These are phyloP conservation scores for Balanococcus diminutus DNA, from an alignment of 2,888 invertebrate genomes.

Conservation along the genomic window DNA sequence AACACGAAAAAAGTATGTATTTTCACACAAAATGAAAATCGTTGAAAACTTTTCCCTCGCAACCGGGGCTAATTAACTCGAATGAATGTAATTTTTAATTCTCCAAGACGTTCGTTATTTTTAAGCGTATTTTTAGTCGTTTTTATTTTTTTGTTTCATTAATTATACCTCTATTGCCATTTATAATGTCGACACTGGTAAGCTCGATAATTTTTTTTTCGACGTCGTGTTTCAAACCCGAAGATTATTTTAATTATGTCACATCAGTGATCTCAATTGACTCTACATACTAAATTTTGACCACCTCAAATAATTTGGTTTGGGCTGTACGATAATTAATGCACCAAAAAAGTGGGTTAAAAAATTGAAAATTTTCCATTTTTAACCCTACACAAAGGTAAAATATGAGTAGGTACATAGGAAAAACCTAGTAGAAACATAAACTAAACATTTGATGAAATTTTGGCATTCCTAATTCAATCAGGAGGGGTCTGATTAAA, in stretches of 20 bases:
- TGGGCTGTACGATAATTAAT: too few relatives aligned
- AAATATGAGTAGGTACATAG: too few relatives aligned
- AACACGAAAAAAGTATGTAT: slow-evolving; percentile 3
- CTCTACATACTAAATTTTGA: too few relatives aligned
- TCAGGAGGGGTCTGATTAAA: too few relatives aligned
- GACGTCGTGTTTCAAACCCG: background rate
- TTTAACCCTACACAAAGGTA: too few relatives aligned
- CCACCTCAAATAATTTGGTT: too few relatives aligned
- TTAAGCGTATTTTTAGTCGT: background rate
- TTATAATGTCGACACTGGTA: background rate
- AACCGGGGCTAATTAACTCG: background rate
- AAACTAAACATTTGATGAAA: too few relatives aligned
- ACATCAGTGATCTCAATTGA: too few relatives aligned
- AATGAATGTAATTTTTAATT: slow-evolving; percentile 26
- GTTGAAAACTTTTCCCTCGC: background rate
- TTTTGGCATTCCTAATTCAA: too few relatives aligned
- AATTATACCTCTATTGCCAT: background rate
- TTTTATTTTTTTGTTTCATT: background rate
- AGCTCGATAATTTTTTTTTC: background rate
- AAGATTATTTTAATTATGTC: background rate
- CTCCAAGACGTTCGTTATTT: slow-evolving; percentile 14
- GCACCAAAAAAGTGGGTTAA: too few relatives aligned
- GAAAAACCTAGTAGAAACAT: too few relatives aligned
- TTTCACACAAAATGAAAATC: slow-evolving; percentile 6
- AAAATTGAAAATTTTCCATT: too few relatives aligned